A percentile compares a stretch with the other conserved stretches of the same genome.
These are phyloP conservation scores for Dromiciops gliroides DNA, from an alignment of 2,113 vertebrate genomes.

Conservation along the genomic window DNA sequence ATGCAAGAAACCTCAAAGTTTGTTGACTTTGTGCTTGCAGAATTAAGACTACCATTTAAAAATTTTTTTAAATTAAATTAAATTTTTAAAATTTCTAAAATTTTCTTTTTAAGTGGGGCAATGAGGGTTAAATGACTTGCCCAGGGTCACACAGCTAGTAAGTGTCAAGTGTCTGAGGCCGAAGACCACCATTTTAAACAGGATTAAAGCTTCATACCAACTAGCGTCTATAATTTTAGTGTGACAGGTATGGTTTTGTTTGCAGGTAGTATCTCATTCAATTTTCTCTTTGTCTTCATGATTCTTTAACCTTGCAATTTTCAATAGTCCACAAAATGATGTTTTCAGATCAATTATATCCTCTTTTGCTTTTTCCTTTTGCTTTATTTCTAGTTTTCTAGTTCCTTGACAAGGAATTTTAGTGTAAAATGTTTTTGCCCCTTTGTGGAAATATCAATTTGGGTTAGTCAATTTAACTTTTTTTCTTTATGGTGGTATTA, in stretches of 20 bases:
- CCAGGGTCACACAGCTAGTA: no score
- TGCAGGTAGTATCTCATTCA: not conserved
- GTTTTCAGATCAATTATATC: not conserved
- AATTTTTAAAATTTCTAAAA: no score
- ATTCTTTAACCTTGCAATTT: not conserved
- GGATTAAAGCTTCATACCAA: not conserved
- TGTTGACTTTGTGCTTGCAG: not conserved
- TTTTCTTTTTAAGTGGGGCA: no score
- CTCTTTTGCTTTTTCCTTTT: not conserved
- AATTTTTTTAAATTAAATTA: no score
- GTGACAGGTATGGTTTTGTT: not conserved
- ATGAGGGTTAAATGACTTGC: no score
- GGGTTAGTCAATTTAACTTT: not conserved
- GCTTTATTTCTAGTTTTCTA: not conserved
- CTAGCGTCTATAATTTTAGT: not conserved
- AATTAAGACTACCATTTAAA: not conserved
- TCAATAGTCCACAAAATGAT: not conserved
- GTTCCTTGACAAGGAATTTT: not conserved
- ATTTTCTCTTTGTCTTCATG: not conserved
- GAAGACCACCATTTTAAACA: not conserved
- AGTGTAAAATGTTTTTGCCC: rapidly evolving
- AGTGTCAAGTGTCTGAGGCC: no score
- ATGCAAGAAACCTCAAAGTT: not conserved
- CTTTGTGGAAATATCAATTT: not conserved
- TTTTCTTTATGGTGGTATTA: not conserved